These are phyloP conservation scores for Zingel zingel DNA, from an alignment of 2,113 vertebrate genomes.

Conservation along the genomic window DNA sequence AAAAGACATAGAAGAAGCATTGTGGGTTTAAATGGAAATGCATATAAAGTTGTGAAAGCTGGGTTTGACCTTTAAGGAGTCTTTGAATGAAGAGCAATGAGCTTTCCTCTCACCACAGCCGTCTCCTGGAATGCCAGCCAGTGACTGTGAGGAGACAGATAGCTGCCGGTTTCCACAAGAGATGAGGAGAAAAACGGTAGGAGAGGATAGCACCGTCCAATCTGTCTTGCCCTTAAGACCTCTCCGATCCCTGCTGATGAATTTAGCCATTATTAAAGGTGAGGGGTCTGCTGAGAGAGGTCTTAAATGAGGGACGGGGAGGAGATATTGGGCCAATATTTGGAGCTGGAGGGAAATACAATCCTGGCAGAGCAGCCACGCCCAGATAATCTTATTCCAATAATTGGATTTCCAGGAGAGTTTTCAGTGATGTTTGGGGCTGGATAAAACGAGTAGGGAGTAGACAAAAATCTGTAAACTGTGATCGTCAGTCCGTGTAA, in stretches of 20 bases:
- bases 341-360: conserved; percentile 47
- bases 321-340: conserved; percentile 27
- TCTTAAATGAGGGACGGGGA: conserved; percentile 48
- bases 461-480: conserved; percentile 29
- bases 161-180: conserved; percentile 58
- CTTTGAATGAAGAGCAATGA: conserved; percentile 38
- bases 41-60: conserved; percentile 40
- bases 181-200: conserved; percentile 56
- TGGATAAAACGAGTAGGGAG: conserved; percentile 18
- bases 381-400: conserved; percentile 63
- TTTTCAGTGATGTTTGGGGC: conserved; percentile 43
- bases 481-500: not conserved
- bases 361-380: conserved; percentile 39
- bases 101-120: conserved; percentile 46
- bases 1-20: not conserved
- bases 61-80: conserved; percentile 64
- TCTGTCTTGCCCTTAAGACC: conserved; percentile 64
- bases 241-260: conserved; percentile 58
- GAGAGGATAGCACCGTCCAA: conserved; percentile 45
- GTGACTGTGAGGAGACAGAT: conserved; percentile 59
- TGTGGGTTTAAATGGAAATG: conserved; percentile 44
- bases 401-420: conserved; percentile 71
- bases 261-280: conserved; percentile 74
- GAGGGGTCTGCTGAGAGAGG: conserved; percentile 63
- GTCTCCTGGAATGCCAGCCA: conserved; percentile 57